phyloP scores from a whole-genome alignment of 1,140 invertebrate species.

The Mya arenaria region DNA sequence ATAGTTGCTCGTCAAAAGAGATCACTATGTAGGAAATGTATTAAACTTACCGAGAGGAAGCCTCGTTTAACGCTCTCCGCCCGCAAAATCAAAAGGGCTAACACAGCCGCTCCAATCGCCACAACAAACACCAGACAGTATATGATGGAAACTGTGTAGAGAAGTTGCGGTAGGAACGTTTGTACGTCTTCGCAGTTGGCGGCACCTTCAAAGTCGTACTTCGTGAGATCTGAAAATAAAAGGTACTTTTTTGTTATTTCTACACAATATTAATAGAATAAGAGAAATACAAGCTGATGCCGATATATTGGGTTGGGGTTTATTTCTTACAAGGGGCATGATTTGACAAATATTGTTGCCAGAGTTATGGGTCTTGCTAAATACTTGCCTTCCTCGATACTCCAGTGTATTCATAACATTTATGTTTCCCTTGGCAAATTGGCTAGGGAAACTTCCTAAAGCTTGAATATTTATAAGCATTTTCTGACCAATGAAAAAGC shows the following conservation, averaged over 20 bases:
- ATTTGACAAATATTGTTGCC: no score
- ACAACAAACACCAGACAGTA: constrained; percentile 47
- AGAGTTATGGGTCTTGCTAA: no score
- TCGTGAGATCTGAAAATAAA: constrained; percentile 54
- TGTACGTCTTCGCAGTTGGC: constrained; percentile 54
- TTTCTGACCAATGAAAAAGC: no score
- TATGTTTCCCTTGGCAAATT: no score
- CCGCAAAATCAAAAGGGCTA: constrained; percentile 55
- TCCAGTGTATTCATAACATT: no score
- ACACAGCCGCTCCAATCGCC: constrained; percentile 39
- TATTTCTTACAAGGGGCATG: no score
- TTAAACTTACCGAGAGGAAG: constrained; percentile 44
- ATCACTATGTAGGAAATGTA: no score
- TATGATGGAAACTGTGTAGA: constrained; percentile 47
- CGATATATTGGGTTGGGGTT: no score
- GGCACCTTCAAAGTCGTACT: constrained; percentile 48
- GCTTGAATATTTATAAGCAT: no score
- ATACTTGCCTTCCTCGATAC: no score
- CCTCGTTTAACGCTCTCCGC: constrained; percentile 47
- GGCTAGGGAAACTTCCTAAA: no score
- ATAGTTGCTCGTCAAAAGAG: neutral
- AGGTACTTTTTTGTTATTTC: neutral
- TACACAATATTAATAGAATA: neutral
- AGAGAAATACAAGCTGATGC: no score
- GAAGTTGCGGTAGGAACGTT: constrained; percentile 42